Evolutionary conservation across 1,140 invertebrate species (phyloP).

Genomic region (Trigoniulus corallinus): DNA sequence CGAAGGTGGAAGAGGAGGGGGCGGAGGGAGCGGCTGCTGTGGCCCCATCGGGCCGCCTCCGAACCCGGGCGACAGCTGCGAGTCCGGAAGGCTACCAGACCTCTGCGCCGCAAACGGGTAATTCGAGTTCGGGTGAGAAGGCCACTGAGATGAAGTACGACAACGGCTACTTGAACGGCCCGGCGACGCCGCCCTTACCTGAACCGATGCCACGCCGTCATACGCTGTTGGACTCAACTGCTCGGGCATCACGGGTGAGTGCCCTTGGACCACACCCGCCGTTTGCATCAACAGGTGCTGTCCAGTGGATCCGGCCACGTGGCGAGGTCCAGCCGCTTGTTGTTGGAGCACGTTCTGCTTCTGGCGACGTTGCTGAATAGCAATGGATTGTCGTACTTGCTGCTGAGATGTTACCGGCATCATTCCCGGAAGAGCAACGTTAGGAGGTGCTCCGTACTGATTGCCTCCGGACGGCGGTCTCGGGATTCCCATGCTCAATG

Average conservation of each 20-base stretch:
- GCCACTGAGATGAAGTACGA: constrained; percentile 20
- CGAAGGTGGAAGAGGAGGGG: constrained; percentile 9
- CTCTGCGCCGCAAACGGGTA: constrained; percentile 34
- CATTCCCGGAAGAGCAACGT: no score
- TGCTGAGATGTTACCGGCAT: constrained; percentile 16
- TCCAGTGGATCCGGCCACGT: constrained; percentile 18
- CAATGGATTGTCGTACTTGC: constrained; percentile 10
- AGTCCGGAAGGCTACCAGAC: constrained; percentile 46
- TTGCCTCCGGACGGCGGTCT: no score
- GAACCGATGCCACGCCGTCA: constrained; percentile 55
- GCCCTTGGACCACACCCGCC: constrained; percentile 39
- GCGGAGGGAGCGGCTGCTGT: constrained; percentile 9
- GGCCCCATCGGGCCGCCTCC: constrained; percentile 25
- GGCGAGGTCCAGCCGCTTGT: constrained; percentile 38
- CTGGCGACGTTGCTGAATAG: constrained; percentile 31
- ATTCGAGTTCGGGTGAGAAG: neutral
- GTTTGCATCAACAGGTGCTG: constrained; percentile 40
- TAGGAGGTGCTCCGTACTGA: neutral
- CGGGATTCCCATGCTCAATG: no score
- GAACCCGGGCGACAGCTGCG: constrained; percentile 47
- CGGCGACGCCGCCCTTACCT: constrained; percentile 61
- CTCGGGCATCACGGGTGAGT: constrained; percentile 33
- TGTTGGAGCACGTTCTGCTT: constrained; percentile 24
- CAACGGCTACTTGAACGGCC: constrained; percentile 58
- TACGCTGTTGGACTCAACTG: constrained; percentile 36